Evolutionary conservation across 1,140 invertebrate genomes (phyloP).

Genomic region (Cherax destructor): DNA sequence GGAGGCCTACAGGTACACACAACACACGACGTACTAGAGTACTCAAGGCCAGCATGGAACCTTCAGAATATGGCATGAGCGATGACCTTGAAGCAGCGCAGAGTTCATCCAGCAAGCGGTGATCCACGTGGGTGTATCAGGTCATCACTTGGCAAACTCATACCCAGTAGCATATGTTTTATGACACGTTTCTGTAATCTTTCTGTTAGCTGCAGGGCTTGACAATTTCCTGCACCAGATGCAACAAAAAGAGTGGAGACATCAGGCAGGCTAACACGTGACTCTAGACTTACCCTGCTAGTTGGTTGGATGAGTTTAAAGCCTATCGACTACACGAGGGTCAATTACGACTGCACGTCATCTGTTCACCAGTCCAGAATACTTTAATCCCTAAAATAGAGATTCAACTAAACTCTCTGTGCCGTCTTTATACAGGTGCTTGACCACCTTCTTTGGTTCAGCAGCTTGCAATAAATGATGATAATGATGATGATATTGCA

Average conservation of each 20-base stretch:
- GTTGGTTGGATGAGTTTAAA: too few relatives aligned
- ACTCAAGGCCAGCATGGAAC: too few relatives aligned
- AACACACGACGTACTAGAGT: too few relatives aligned
- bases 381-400: too few relatives aligned
- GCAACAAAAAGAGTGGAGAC: constrained; percentile 62
- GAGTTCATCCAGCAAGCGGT: constrained; percentile 59
- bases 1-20: too few relatives aligned
- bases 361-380: too few relatives aligned
- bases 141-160: constrained; percentile 57
- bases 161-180: constrained; percentile 51
- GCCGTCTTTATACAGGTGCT: constrained; percentile 68
- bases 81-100: constrained; percentile 59
- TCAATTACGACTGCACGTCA: too few relatives aligned
- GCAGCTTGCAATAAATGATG: constrained; percentile 65
- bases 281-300: constrained; percentile 59
- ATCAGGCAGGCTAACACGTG: constrained; percentile 56
- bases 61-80: not conserved
- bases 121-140: constrained; percentile 49
- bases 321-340: too few relatives aligned
- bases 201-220: constrained; percentile 47
- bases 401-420: too few relatives aligned
- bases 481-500: not conserved
- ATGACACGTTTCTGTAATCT: constrained; percentile 50
- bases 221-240: constrained; percentile 6
- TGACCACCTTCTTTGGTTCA: constrained; percentile 58